Evolutionary conservation across 2,113 vertebrate genomes (phyloP).

Genomic region (Hemibagrus wyckioides): DNA sequence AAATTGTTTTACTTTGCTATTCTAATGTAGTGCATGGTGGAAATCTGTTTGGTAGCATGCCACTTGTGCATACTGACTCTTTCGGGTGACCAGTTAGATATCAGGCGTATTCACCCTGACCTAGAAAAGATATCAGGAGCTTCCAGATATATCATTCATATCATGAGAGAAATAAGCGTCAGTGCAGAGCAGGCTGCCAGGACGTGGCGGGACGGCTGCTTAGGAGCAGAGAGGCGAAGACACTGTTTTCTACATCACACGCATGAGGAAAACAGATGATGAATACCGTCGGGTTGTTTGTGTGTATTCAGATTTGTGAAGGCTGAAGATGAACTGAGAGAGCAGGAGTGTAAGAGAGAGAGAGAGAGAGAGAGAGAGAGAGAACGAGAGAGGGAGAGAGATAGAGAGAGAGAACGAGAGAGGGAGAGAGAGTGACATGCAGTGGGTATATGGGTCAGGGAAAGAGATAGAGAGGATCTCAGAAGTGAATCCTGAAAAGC

Average conservation of each 20-base stretch:
- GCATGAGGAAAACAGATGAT: slow-evolving; percentile 76
- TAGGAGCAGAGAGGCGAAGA: slow-evolving; percentile 67
- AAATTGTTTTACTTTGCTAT: not conserved
- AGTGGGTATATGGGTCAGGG: slow-evolving; percentile 29
- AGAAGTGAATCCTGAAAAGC: slow-evolving; percentile 57
- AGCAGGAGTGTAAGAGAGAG: slow-evolving; percentile 21
- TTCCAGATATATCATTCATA: slow-evolving; percentile 4
- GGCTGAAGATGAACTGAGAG: slow-evolving; percentile 60
- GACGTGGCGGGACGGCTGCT: slow-evolving; percentile 63
- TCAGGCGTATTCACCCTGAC: not conserved
- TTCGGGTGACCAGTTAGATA: not conserved
- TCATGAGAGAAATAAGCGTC: not conserved
- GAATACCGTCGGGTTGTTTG: slow-evolving; percentile 73
- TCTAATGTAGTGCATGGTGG: not conserved
- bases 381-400: not conserved
- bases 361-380: slow-evolving; percentile 18
- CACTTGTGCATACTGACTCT: not conserved
- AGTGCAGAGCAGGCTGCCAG: slow-evolving; percentile 22
- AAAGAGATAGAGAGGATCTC: slow-evolving; percentile 53
- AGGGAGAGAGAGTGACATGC: slow-evolving; percentile 6
- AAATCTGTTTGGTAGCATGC: not conserved
- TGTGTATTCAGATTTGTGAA: slow-evolving; percentile 78
- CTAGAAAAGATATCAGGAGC: not conserved
- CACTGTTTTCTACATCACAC: slow-evolving; percentile 69
- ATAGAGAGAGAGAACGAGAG: slow-evolving; percentile 24